Conservation (phyloP, 2,113 vertebrate species). For the Mastomys natalensis region DNA sequence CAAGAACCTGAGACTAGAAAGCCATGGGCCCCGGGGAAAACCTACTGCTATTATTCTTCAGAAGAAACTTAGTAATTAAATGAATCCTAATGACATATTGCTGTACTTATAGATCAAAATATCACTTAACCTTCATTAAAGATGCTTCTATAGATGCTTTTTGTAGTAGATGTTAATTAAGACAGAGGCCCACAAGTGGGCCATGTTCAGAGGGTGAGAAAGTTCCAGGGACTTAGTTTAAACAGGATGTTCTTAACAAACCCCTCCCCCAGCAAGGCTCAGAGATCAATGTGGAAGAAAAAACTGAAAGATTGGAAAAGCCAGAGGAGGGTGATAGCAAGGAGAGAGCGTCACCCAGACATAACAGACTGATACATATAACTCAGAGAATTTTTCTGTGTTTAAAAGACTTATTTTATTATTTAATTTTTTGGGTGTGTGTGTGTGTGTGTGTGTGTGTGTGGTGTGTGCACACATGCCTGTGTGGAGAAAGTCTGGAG, state of each 20-base stretch:
- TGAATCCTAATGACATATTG: background rate
- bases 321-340: background rate
- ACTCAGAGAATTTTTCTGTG: background rate
- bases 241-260: background rate
- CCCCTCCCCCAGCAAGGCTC: background rate
- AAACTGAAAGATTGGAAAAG: background rate
- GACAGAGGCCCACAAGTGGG: background rate
- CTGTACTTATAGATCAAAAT: background rate
- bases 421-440: background rate
- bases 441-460: background rate
- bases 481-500: background rate
- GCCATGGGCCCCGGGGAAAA: background rate
- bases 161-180: background rate
- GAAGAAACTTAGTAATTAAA: background rate
- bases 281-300: background rate
- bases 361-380: background rate
- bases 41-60: background rate
- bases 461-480: background rate
- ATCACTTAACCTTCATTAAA: background rate
- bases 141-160: background rate
- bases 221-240: background rate
- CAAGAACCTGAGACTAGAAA: background rate
- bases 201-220: background rate
- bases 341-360: background rate
- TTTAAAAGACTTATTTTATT: background rate